Evolutionary conservation across 2,797 vertebrate genomes (phyloP).

Genomic region (Leptodactylus fallax): DNA sequence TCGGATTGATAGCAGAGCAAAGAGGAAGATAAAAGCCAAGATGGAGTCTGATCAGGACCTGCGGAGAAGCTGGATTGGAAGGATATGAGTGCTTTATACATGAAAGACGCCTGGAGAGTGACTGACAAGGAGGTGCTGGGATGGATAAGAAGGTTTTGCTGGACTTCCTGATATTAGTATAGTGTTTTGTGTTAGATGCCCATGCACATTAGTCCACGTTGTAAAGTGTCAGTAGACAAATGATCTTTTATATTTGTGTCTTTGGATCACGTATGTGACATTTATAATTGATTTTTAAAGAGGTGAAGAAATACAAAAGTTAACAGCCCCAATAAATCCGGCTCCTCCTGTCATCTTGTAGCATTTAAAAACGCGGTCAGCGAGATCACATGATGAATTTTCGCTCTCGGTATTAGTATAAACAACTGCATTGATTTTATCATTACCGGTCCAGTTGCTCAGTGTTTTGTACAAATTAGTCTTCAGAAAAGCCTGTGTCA

Average conservation of each 20-base stretch:
- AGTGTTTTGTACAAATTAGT: constrained; percentile 52
- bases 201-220: not conserved
- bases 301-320: not conserved
- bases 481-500: constrained; percentile 46
- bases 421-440: constrained; percentile 54
- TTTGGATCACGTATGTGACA: not conserved
- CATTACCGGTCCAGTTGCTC: constrained; percentile 44
- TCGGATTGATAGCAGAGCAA: too few species aligned
- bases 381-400: constrained; percentile 15
- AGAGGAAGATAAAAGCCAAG: too few species aligned
- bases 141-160: too few species aligned
- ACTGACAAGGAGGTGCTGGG: too few species aligned
- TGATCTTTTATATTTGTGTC: too few species aligned
- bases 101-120: too few species aligned
- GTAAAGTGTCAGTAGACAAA: not conserved
- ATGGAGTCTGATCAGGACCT: too few species aligned
- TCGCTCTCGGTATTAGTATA: constrained; percentile 34
- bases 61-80: too few species aligned
- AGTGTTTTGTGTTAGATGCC: too few species aligned
- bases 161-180: too few species aligned
- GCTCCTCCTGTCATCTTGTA: not conserved
- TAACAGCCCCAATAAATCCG: not conserved
- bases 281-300: not conserved
- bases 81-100: too few species aligned
- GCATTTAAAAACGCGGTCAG: not conserved